Base-by-base conservation (phyloP, 2,113 vertebrate species). In the Paracanthobrama guichenoti region DNA sequence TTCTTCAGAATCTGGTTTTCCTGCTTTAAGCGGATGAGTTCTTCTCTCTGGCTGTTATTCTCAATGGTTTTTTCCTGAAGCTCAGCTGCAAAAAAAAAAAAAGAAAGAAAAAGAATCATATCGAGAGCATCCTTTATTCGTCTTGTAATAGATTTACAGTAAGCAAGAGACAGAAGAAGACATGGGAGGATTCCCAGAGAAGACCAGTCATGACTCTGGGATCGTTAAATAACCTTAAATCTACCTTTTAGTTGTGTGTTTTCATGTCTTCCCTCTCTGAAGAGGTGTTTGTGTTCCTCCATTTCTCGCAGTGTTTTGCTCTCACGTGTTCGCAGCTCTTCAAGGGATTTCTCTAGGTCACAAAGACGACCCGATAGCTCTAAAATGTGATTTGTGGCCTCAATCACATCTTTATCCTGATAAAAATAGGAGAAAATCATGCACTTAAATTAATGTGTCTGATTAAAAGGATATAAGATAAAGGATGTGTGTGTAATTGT, bases 1-100 rank as follows among this genome's bases (percentile, higher is more conserved):
- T 91, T 93, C 22, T 88, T 93, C 31, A 97, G 90, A 81, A 90
- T 93, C 87, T 90, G 89, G 0, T 94, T 95, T 90, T 98, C 96
- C 81, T 96, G 94, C 85, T 94, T 96, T 84, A 98, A 95, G 4
- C 92, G 93, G 87, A 95, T 93, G 67, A 97, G 94, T 90, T 97
- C 96, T 84, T 97, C 96, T 60, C 94, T 92, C 80, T 96, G 95
- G 4, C 89, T 92, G 24, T 92, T 96, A 87, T 93, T 97, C 89
- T 97, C 96, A 13, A 92, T 89, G 0, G 92, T 92, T 90, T 96
- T 97, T 87, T 95, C 95, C 85, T 89, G 93, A 50, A 97, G 90
- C 82, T 96, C 93, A 83, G 93, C 97, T 98, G 57, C 83, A 81
- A 91, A 35, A 91, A 50, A 81, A 91, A 35, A 91, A 50, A 48